Percentiles rank a stretch among this genome's conserved stretches.
Conservation (phyloP, 2,888 invertebrate genomes). For the Eilema sororculum region DNA sequence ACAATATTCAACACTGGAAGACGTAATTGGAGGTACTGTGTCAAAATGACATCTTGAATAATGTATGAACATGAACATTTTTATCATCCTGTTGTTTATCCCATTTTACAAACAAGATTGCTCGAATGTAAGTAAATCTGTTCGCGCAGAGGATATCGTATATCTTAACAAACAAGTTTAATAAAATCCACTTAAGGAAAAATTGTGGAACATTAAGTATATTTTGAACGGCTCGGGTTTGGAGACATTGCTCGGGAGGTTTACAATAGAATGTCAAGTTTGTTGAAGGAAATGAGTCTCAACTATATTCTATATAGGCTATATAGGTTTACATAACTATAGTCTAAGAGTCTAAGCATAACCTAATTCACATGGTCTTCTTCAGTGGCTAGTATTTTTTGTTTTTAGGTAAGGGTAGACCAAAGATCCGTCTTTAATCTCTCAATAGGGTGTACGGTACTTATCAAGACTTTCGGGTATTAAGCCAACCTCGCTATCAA, state of each 20-base stretch:
- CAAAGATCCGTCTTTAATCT: too few species aligned
- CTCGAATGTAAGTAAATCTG: slow-evolving; percentile 8
- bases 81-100: neutral
- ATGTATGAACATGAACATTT: slow-evolving; percentile 8
- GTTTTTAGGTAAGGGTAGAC: too few species aligned
- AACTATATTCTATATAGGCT: neutral
- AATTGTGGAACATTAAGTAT: neutral
- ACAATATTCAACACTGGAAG: neutral
- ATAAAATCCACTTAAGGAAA: slow-evolving; percentile 8
- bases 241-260: neutral
- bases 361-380: neutral
- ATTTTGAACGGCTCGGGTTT: neutral
- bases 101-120: slow-evolving; percentile 7
- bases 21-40: neutral
- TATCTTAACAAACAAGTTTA: slow-evolving; percentile 9
- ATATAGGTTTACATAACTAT: neutral
- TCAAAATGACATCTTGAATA: neutral
- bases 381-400: too few species aligned
- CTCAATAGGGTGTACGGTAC: too few species aligned
- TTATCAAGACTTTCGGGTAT: too few species aligned
- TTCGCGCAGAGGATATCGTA: slow-evolving; percentile 7
- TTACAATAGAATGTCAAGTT: neutral
- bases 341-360: neutral
- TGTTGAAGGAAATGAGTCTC: neutral
- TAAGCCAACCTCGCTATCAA: too few species aligned